Conservation (phyloP, 2,113 vertebrate species). For the Oxyura jamaicensis region DNA sequence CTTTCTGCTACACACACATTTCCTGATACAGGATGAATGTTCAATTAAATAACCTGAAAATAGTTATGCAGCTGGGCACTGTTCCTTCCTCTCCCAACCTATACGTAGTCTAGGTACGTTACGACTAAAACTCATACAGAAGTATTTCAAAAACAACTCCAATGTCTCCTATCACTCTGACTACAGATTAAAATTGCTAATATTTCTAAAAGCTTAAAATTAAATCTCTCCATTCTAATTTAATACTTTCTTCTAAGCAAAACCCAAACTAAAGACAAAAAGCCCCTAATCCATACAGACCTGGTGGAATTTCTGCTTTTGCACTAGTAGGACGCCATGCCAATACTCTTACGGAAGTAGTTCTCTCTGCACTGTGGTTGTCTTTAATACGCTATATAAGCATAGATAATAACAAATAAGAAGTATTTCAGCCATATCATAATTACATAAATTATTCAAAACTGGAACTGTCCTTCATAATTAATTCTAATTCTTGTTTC, state of each 20-base stretch:
- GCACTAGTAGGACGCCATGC: constrained; percentile 66
- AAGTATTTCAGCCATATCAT: neutral
- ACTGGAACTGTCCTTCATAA: neutral
- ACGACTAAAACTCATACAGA: neutral
- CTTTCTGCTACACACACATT: neutral
- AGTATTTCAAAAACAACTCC: neutral
- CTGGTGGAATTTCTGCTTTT: constrained; percentile 71
- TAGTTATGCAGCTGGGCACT: neutral
- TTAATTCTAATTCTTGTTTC: neutral
- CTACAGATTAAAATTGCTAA: neutral
- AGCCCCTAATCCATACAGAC: constrained; percentile 47
- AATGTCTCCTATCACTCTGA: neutral
- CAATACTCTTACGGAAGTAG: neutral
- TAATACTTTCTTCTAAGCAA: neutral
- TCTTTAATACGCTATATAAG: constrained; percentile 63
- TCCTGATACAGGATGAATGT: neutral
- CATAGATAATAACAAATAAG: neutral
- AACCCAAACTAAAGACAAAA: neutral
- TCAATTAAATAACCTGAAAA: neutral
- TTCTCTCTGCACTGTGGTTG: constrained; percentile 16
- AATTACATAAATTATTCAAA: neutral
- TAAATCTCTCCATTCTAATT: neutral
- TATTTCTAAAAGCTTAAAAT: neutral
- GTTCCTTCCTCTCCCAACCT: neutral
- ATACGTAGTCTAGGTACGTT: neutral